A percentile compares a stretch with the other conserved stretches of the same genome.
Conservation (phyloP, 2,888 invertebrate species). For the Digitonthophagus gazella region DNA sequence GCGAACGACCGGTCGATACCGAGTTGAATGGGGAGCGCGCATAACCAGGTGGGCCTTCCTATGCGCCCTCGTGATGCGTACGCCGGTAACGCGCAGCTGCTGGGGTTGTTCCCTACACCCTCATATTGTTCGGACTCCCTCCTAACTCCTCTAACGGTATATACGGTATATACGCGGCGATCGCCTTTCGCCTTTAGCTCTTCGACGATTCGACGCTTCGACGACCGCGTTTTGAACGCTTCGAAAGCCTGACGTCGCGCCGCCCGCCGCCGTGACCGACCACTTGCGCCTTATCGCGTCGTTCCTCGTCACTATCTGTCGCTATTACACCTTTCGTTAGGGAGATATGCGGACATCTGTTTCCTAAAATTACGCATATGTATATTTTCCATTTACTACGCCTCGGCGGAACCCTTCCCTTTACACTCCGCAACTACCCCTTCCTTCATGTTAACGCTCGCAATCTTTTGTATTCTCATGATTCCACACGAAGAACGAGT, state of each 20-base stretch:
- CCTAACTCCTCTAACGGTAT: not conserved
- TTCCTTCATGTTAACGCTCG: no score
- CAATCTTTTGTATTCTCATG: no score
- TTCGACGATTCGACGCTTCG: not conserved
- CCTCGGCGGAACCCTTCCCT: no score
- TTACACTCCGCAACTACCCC: no score
- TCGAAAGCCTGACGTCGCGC: not conserved
- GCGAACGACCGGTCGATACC: conserved; percentile 50
- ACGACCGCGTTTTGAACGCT: not conserved
- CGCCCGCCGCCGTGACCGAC: not conserved
- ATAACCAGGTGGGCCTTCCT: conserved; percentile 53
- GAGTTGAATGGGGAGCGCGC: conserved; percentile 52
- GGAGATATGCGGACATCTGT: not conserved
- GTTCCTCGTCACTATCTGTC: not conserved
- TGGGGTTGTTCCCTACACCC: conserved; percentile 27
- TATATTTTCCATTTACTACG: not conserved
- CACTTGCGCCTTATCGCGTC: not conserved
- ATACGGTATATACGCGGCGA: not conserved
- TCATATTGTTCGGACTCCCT: conserved; percentile 19
- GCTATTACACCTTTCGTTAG: not conserved
- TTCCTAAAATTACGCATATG: not conserved
- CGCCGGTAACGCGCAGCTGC: conserved; percentile 38
- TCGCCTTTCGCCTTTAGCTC: not conserved
- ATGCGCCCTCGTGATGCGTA: conserved; percentile 49
- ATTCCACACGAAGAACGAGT: no score